phyloP scores from a whole-genome alignment of 2,113 vertebrate genomes.

The Cricetomys ansorgei region DNA sequence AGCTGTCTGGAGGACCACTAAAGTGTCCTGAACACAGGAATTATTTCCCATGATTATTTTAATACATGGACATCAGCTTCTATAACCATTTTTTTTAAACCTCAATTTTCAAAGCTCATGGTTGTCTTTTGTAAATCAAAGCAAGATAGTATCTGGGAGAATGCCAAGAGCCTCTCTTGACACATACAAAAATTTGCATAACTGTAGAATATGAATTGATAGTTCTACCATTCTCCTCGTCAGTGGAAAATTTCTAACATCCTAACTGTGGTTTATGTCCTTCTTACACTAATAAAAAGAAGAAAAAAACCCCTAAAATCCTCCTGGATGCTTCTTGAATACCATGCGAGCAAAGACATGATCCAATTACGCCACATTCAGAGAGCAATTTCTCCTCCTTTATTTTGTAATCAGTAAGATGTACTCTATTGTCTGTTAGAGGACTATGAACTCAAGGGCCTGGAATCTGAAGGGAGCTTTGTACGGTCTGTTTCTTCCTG shows the following conservation, averaged over 20 bases:
- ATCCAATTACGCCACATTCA: conserved; percentile 61
- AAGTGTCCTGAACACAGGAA: not conserved
- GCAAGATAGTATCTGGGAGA: not conserved
- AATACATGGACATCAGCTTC: not conserved
- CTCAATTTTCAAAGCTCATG: not conserved
- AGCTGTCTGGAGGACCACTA: not conserved
- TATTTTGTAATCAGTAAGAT: conserved; percentile 66
- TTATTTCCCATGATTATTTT: not conserved
- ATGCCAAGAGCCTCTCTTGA: not conserved
- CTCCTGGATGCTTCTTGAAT: conserved; percentile 45
- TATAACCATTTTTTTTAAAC: not conserved
- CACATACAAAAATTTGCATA: not conserved
- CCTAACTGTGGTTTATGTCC: conserved; percentile 44
- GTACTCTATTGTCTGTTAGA: conserved; percentile 58
- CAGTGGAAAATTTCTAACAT: not conserved
- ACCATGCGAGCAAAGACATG: conserved; percentile 57
- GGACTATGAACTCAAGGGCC: conserved; percentile 57
- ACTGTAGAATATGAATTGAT: conserved; percentile 33
- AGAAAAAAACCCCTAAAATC: not conserved
- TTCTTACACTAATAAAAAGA: conserved; percentile 52
- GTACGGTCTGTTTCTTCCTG: conserved; percentile 16
- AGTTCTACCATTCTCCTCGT: not conserved
- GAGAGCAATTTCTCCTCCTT: conserved; percentile 69
- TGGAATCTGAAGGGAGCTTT: conserved; percentile 47
- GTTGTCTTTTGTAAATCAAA: conserved; percentile 42